A percentile compares a stretch with the other conserved stretches of the same genome.
Evolutionary conservation across 2,113 vertebrate species (phyloP).

Genomic region (Ophiodon elongatus): DNA sequence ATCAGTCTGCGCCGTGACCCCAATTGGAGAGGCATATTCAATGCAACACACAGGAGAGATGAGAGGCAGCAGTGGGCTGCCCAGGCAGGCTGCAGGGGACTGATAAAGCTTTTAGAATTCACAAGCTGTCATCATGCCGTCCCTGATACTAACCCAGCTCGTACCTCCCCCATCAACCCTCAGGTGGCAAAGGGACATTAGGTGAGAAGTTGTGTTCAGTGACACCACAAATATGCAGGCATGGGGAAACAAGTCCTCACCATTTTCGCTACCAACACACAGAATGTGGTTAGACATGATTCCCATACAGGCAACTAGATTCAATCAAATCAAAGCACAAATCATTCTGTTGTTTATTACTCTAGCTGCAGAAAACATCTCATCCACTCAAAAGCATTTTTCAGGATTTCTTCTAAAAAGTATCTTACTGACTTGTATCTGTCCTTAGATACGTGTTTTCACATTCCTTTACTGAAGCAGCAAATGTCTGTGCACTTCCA

Average conservation of each 20-base stretch:
- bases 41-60: slow-evolving; percentile 72
- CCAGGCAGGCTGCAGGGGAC: slow-evolving; percentile 74
- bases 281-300: not conserved
- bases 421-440: not conserved
- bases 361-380: not conserved
- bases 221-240: slow-evolving; percentile 29
- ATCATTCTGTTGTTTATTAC: slow-evolving; percentile 50
- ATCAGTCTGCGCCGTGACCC: slow-evolving; percentile 78
- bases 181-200: slow-evolving; percentile 51
- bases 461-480: not conserved
- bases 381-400: not conserved
- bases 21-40: slow-evolving; percentile 80
- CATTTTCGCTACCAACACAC: not conserved
- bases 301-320: slow-evolving; percentile 33
- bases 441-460: not conserved
- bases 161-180: slow-evolving; percentile 45
- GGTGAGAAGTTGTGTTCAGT: slow-evolving; percentile 52
- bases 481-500: not conserved
- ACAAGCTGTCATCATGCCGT: slow-evolving; percentile 64
- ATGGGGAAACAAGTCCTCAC: slow-evolving; percentile 24
- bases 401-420: not conserved
- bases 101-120: slow-evolving; percentile 83
- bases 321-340: slow-evolving; percentile 49
- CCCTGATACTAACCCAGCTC: slow-evolving; percentile 42
- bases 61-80: slow-evolving; percentile 65